Evolutionary conservation across 2,113 vertebrate genomes (phyloP), one percentile per base, ranked within the genome.

Genomic region (Lepus timidus): DNA sequence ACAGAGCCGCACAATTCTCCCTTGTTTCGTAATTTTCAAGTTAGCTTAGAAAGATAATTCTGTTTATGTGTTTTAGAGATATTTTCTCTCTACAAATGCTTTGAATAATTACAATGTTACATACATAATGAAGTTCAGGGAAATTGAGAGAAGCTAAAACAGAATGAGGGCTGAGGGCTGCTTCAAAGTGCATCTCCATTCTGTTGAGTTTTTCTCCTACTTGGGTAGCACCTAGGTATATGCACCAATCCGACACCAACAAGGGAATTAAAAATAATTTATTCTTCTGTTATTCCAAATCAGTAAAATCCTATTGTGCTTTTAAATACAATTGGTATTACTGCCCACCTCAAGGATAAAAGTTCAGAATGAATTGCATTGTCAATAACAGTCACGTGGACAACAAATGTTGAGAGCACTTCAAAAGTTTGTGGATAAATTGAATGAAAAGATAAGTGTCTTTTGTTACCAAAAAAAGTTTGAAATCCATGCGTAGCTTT

Each of bases 1-100:
- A 73, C 74, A 85, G 51, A 82, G 51, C 68, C 83, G n/a, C 25
- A 62, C 81, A 74, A 73, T 86, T 96, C 36, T 88, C 51, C 83
- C 62, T 89, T 83, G 55, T 96, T 96, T 96, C 80, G 39, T 29
- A 93, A 68, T 93, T 80, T 94, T 94, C 61, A 52, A 73, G 87
- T 95, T 74, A 85, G 33, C 55, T 61, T 85, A 76, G 52, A 91
- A 96, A 75, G 64, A 92, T 75, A 64, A 82, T 95, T 90, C 61
- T 95, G 85, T 90, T 95, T 75, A 39, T 78, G 49, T 76, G 84
- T 70, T 91, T 90, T 87, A 61, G 92, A 84, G n/a, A 67, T 44
- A 14, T 22, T 93, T 87, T 58, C 27, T 91, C 29, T 87, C 7
- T 89, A 22, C 71, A 95, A 79, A 36, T 22, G 85, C 73, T 96